Evolutionary conservation across 2,888 invertebrate genomes (phyloP), one percentile per base, ranked within the genome.

Genomic region (Diabrotica balteata): DNA sequence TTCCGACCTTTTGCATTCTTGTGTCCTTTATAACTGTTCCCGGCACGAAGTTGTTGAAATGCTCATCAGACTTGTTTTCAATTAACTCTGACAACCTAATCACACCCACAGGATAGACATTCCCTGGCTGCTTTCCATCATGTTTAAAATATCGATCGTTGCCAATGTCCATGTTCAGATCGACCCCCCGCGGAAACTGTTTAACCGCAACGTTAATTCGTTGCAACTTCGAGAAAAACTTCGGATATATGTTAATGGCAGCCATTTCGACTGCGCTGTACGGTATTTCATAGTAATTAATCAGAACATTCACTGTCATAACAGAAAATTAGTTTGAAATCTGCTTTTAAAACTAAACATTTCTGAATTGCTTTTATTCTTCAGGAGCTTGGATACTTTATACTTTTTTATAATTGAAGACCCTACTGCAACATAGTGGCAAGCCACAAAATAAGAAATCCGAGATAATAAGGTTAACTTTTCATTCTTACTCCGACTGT

Each of bases 31-130:
- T 46, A 17, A 46, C 57, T 43, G 11, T 17, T n/a, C 7, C 10
- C 50, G 32, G 50, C 50, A 8, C 43, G 11, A 42, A 59, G 32
- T 32, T 59, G 49, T n/a, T 59, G 43, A 43, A 59, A 59, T 42
- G 59, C 49, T 50, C 50, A 45, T 46, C 52, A 22, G 60, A 61
- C 52, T 44, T 61, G 60, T 61, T 61, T 60, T 44, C 60, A 61
- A 61, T 61, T 61, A 61, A 52, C 60, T 61, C 32, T 45, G 60
- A 61, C 45, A 61, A 8, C 52, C 22, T 22, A 52, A 61, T 61
- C 46, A 46, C 52, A 61, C 45, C 60, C 45, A 44, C 52, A 42
- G n/a, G 52, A 22, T 42, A 8, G 8, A 54, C 43, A 52, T 52
- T 45, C 46, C 9, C 57, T 10, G 43, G 8, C 44, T 45, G 45